Conservation (phyloP, 2,888 invertebrate species). For the Cordylochernes scorpioides region DNA sequence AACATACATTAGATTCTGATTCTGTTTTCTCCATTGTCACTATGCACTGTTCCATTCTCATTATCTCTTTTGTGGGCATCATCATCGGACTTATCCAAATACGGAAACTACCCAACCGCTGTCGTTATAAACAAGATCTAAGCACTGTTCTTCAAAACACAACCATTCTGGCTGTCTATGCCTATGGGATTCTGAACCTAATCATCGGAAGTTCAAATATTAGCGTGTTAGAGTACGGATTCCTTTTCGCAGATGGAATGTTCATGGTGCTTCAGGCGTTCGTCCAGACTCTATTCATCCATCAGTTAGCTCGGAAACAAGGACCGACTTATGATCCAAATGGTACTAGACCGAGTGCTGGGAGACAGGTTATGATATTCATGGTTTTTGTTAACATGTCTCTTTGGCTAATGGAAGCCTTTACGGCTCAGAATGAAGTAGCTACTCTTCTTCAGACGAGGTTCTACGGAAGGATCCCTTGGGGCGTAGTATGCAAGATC, state of each 20-base stretch:
- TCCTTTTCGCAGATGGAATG: conserved; percentile 25
- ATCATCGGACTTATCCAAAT: conserved; percentile 10
- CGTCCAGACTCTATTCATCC: conserved; percentile 11
- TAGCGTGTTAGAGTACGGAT: conserved; percentile 17
- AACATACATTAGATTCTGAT: conserved; percentile 6
- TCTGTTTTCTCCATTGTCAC: conserved; percentile 6
- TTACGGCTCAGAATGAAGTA: conserved; percentile 34
- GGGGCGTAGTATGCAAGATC: conserved; percentile 35
- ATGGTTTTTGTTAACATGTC: conserved; percentile 34
- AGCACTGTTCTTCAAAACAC: conserved; percentile 9
- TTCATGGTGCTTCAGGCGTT: conserved; percentile 24
- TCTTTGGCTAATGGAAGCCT: conserved; percentile 36
- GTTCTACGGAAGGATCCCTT: conserved; percentile 34
- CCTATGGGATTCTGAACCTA: conserved; percentile 10
- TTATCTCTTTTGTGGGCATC: conserved; percentile 5
- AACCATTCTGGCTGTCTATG: conserved; percentile 11
- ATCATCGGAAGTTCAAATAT: conserved; percentile 9
- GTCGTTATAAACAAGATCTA: conserved; percentile 4
- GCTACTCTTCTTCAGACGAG: conserved; percentile 30
- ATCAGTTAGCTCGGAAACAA: conserved; percentile 7
- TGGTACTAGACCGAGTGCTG: conserved; percentile 6
- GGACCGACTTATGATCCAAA: conserved; percentile 7
- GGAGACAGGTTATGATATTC: conserved; percentile 29
- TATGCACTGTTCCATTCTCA: conserved; percentile 7
- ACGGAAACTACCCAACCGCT: conserved; percentile 7